Percentiles rank a stretch among this genome's conserved stretches.
These are phyloP conservation scores for Dryobotodes eremita DNA, from an alignment of 2,888 invertebrate genomes.

Conservation along the genomic window DNA sequence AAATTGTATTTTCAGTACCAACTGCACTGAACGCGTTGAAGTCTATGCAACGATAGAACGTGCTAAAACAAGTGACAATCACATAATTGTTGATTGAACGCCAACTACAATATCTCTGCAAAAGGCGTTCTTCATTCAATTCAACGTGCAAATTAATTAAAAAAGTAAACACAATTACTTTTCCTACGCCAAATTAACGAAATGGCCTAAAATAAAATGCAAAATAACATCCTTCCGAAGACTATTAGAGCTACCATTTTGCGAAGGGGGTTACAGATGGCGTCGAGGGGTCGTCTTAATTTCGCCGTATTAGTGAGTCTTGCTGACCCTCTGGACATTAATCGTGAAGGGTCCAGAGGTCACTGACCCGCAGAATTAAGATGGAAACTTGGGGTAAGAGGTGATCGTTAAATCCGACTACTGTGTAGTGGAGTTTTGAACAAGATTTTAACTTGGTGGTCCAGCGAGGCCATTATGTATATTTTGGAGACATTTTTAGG, in stretches of 20 bases:
- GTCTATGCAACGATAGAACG: slow-evolving; percentile 19
- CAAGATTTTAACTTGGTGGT: background rate
- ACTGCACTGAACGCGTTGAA: slow-evolving; percentile 31
- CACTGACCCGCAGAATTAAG: slow-evolving; percentile 85
- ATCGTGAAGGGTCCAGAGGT: slow-evolving; percentile 87
- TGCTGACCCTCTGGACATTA: slow-evolving; percentile 88
- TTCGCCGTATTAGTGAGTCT: slow-evolving; percentile 87
- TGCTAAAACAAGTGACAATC: background rate
- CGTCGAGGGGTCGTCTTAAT: slow-evolving; percentile 88
- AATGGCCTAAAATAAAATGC: slow-evolving; percentile 63
- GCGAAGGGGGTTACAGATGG: slow-evolving; percentile 83
- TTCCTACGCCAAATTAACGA: slow-evolving; percentile 62
- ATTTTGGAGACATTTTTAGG: background rate
- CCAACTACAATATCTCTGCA: background rate
- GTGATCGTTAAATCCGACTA: slow-evolving; percentile 72
- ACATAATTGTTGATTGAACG: background rate
- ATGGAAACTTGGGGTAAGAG: slow-evolving; percentile 81
- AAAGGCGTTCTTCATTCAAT: background rate
- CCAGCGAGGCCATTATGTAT: background rate
- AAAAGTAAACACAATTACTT: slow-evolving; percentile 51
- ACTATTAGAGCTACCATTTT: slow-evolving; percentile 74
- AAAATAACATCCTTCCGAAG: slow-evolving; percentile 70
- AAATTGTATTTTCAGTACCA: background rate
- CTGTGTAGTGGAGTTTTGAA: slow-evolving; percentile 36
- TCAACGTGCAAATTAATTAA: slow-evolving; percentile 29